phyloP scores from a whole-genome alignment of 2,113 vertebrate species.

The Proteles cristata region DNA sequence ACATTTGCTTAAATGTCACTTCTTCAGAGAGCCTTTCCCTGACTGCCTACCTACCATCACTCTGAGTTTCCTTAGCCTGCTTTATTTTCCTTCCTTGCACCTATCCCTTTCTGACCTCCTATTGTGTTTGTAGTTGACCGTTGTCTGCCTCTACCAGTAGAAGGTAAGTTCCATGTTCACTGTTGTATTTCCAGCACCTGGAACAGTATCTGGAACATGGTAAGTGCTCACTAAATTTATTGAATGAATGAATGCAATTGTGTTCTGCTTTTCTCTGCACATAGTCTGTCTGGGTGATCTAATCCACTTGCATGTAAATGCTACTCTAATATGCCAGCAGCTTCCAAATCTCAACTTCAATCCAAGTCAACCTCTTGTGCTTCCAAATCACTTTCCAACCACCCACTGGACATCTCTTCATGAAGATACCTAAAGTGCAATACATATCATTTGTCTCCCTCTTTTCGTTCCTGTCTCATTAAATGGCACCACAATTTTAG shows the following conservation, averaged over 20 bases:
- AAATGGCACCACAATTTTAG: background rate
- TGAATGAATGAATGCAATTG: background rate
- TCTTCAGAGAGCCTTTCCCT: background rate
- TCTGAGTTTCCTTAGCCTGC: background rate
- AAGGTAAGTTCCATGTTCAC: background rate
- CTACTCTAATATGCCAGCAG: background rate
- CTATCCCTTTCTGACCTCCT: background rate
- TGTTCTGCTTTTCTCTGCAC: background rate
- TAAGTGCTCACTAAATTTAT: background rate
- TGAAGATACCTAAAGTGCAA: background rate
- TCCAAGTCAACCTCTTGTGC: background rate
- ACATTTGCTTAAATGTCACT: background rate
- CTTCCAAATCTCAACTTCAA: slow-evolving; percentile 35
- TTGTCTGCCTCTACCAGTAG: background rate
- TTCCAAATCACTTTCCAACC: background rate
- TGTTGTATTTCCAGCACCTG: background rate
- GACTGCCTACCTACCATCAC: background rate
- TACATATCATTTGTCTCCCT: background rate
- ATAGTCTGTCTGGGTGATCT: background rate
- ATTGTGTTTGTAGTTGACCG: background rate
- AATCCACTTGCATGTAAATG: background rate
- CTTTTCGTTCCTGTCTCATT: slow-evolving; percentile 7
- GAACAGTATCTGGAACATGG: background rate
- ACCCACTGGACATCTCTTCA: background rate
- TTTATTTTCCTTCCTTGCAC: background rate